Conservation (phyloP, 2,797 vertebrate genomes). For the Rachycentron canadum region DNA sequence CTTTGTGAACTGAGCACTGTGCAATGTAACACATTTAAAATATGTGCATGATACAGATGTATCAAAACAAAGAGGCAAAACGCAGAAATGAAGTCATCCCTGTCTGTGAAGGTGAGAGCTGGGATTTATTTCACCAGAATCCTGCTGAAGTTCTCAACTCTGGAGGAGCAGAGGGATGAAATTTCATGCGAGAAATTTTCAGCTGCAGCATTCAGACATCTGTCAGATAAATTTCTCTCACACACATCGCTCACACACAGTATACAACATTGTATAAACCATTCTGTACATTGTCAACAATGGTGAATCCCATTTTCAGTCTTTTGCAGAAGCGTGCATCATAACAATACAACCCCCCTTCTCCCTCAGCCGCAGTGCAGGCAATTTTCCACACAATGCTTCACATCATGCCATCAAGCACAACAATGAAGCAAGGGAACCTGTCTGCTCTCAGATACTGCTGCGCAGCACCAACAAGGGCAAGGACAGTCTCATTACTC, state of each 20-base stretch:
- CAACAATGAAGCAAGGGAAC: conserved; percentile 51
- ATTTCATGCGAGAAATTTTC: conserved; percentile 33
- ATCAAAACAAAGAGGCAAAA: conserved; percentile 22
- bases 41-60: neutral
- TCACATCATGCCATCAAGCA: conserved; percentile 61
- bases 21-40: conserved; percentile 7
- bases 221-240: conserved; percentile 44
- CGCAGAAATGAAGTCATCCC: conserved; percentile 9
- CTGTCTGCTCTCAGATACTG: conserved; percentile 37
- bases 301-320: conserved; percentile 65
- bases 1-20: neutral
- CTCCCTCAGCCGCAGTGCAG: conserved; percentile 39
- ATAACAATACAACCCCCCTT: conserved; percentile 45
- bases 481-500: conserved; percentile 29
- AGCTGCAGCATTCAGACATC: conserved; percentile 31
- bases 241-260: conserved; percentile 1
- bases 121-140: conserved; percentile 27
- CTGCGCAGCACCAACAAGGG: conserved; percentile 24
- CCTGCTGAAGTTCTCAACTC: conserved; percentile 28
- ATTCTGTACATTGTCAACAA: conserved; percentile 59
- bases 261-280: conserved; percentile 32
- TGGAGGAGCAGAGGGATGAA: conserved; percentile 7
- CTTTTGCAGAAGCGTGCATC: conserved; percentile 58
- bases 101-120: conserved; percentile 16
- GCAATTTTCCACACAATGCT: conserved; percentile 72